A percentile compares a stretch with the other conserved stretches of the same genome.
Conservation (phyloP, 2,113 vertebrate genomes). For the Ranitomeya imitator region DNA sequence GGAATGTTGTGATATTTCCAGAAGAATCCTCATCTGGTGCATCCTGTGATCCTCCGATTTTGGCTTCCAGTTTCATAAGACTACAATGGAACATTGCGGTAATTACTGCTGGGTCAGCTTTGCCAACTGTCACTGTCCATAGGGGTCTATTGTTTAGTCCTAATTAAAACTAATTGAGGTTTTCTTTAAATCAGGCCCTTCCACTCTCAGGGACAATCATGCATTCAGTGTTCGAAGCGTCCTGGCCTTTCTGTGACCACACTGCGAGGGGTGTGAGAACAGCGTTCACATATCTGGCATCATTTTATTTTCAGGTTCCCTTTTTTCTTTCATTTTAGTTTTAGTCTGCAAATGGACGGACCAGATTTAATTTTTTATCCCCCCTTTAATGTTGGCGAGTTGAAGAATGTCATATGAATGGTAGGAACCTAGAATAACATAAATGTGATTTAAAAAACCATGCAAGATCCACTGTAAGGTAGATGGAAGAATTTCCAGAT, state of each 20-base stretch:
- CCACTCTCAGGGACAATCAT: slow-evolving; percentile 12
- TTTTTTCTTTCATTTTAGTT: neutral
- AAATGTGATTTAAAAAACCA: neutral
- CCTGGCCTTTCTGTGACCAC: slow-evolving; percentile 33
- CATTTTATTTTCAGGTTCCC: neutral
- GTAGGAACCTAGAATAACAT: neutral
- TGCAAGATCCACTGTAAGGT: neutral
- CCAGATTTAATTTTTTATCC: neutral
- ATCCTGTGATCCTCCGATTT: slow-evolving; percentile 8
- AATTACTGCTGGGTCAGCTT: slow-evolving; percentile 42
- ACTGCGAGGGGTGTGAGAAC: slow-evolving; percentile 11
- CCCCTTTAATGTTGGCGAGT: neutral
- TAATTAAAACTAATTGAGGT: slow-evolving; percentile 37
- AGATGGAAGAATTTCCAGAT: neutral
- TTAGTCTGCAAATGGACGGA: neutral
- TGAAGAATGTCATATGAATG: neutral
- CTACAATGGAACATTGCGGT: slow-evolving; percentile 21
- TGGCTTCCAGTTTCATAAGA: neutral
- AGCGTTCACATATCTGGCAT: neutral
- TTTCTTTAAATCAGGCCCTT: slow-evolving; percentile 28
- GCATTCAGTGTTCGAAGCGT: neutral
- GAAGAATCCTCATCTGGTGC: slow-evolving; percentile 9
- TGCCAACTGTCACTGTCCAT: slow-evolving; percentile 44
- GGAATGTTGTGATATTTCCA: slow-evolving; percentile 18
- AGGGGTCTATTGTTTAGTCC: slow-evolving; percentile 18